Base-by-base conservation (phyloP, 2,888 invertebrate species). In the Scaptomyza flava region DNA sequence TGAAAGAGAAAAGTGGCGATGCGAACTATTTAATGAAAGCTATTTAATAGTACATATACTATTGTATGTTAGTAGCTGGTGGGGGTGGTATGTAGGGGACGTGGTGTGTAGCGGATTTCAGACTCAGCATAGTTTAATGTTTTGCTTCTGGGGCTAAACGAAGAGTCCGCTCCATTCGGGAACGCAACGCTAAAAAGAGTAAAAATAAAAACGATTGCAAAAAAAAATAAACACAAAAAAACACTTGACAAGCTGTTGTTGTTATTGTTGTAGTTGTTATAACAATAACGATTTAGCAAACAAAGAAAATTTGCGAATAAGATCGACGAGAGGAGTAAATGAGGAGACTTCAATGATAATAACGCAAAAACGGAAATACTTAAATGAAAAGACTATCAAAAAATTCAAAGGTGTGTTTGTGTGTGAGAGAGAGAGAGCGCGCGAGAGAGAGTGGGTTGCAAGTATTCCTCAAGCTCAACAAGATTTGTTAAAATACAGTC, bases 231-330 rank as follows among this genome's bases (percentile, higher is more conserved):
- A n/a, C n/a, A n/a, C n/a, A n/a, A n/a, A 3, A 63, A 74, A 43
- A 6, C 77, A 80, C 80, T 77, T 72, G 77, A 57, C 80, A 59
- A 67, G 68, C 57, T 43, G 17, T 34, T 53, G 17, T 17, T 17
- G 17, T 17, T 17, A 17, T 17, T 17, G 17, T 17, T 17, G 17
- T 17, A 1, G 41, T 60, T 78, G 60, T 30, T 73, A 31, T 33
- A 14, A 87, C 86, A 82, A 82, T 85, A 82, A 76, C 80, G 71
- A 85, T 79, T 87, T 87, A 70, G 86, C 86, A 79, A 87, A 85
- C 87, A 81, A 85, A 82, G 82, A 79, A 84, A 76, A 81, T 87
- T 87, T 81, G 80, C 80, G 77, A 79, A 76, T 71, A 79, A 76
- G 87, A 79, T 81, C 79, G 87, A 71, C 87, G 17, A 17, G 17